phyloP scores from a whole-genome alignment of 2,888 invertebrate genomes.

The Pyrrhopygopsis socrates region DNA sequence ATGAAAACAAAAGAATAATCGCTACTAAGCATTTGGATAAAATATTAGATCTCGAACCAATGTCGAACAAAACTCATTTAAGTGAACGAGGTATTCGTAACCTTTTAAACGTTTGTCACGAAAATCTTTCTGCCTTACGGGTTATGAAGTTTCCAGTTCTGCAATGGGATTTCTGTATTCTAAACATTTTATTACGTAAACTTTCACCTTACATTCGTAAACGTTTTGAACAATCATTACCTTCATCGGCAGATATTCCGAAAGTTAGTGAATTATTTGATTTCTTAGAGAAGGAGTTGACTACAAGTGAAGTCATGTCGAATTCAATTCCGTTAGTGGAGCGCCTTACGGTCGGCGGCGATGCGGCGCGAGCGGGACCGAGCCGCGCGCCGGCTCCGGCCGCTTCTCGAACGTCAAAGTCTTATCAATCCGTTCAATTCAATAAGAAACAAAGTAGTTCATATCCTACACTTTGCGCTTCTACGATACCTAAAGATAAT shows the following conservation, averaged over 20 bases:
- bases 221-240: constrained; percentile 25
- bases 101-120: background rate
- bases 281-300: constrained; percentile 17
- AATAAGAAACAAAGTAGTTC: background rate
- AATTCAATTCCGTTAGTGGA: background rate
- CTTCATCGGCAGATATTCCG: no score
- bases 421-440: background rate
- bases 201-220: constrained; percentile 3
- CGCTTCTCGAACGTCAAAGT: background rate
- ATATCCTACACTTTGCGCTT: constrained; percentile 12
- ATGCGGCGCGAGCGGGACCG: background rate
- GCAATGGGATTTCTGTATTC: constrained; percentile 16
- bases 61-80: constrained; percentile 9
- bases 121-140: constrained; percentile 12
- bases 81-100: constrained; percentile 7
- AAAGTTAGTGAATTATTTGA: background rate
- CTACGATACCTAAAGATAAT: background rate
- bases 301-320: background rate
- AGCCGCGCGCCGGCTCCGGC: no score
- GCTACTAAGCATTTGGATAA: constrained; percentile 19
- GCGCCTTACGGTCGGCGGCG: constrained; percentile 10
- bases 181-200: constrained; percentile 22
- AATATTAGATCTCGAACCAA: constrained; percentile 5
- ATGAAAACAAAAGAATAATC: constrained; percentile 10
- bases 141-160: constrained; percentile 29